Percentiles rank a stretch among this genome's conserved stretches.
Evolutionary conservation across 1,140 invertebrate genomes (phyloP).

Genomic region (Drosophila biarmipes): DNA sequence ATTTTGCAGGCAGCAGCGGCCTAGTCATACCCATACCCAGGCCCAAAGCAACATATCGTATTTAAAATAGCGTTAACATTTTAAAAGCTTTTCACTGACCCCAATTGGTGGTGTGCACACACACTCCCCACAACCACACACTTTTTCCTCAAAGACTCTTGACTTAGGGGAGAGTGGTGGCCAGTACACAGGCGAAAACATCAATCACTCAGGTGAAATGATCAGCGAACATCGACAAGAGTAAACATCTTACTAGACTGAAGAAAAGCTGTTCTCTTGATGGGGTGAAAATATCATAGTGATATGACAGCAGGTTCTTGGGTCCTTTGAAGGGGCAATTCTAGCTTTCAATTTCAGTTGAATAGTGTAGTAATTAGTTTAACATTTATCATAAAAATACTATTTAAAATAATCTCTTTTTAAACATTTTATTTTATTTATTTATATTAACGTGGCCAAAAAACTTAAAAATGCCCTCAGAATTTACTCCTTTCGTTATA

Average conservation of each 20-base stretch:
- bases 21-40: slow-evolving; percentile 40
- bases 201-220: slow-evolving; percentile 15
- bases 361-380: no score
- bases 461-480: no score
- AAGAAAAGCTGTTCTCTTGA: background rate
- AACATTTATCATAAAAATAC: no score
- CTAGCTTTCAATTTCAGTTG: background rate
- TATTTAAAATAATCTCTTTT: no score
- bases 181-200: slow-evolving; percentile 27
- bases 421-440: no score
- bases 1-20: slow-evolving; percentile 49
- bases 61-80: slow-evolving; percentile 83
- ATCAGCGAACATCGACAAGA: slow-evolving; percentile 1
- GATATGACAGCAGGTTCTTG: background rate
- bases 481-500: no score
- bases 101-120: slow-evolving; percentile 67
- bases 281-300: background rate
- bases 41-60: slow-evolving; percentile 63
- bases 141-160: slow-evolving; percentile 29
- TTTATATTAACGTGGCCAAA: no score
- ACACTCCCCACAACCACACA: slow-evolving; percentile 38
- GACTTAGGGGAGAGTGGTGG: slow-evolving; percentile 24
- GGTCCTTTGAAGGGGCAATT: background rate
- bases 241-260: background rate
- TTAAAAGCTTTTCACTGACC: slow-evolving; percentile 84